These are phyloP conservation scores for Hydrolagus affinis DNA, from an alignment of 2,113 vertebrate species.

Conservation along the genomic window DNA sequence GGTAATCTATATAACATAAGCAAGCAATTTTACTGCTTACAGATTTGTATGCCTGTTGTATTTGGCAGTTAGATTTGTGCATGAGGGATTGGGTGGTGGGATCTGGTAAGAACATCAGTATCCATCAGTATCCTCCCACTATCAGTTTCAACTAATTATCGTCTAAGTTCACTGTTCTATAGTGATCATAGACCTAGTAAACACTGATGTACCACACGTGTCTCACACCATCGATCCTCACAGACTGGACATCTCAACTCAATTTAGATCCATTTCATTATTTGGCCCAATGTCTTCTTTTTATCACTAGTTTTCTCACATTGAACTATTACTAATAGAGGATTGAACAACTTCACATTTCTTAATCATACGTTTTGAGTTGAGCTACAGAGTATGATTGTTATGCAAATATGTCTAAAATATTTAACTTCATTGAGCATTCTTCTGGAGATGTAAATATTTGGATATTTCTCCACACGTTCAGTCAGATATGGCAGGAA, in stretches of 20 bases:
- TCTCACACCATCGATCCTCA: not conserved
- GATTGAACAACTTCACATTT: not conserved
- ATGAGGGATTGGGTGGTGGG: not conserved
- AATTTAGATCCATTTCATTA: slow-evolving; percentile 5
- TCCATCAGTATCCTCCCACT: too few relatives aligned
- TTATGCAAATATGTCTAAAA: not conserved
- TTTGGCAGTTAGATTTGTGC: not conserved
- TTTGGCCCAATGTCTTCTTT: not conserved
- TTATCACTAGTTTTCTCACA: not conserved
- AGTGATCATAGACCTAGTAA: too few relatives aligned
- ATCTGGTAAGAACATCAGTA: not conserved
- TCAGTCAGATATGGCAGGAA: not conserved
- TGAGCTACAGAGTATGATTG: not conserved
- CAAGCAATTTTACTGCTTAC: not conserved
- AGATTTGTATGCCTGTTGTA: not conserved
- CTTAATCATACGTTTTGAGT: not conserved
- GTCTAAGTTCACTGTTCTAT: not conserved
- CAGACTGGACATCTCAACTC: not conserved
- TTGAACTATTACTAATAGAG: not conserved
- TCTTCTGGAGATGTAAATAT: not conserved
- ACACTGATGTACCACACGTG: not conserved
- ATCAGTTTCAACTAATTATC: not conserved
- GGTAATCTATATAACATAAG: too few relatives aligned
- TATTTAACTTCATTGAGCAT: not conserved
- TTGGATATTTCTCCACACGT: not conserved